Base-by-base conservation (phyloP, 2,888 invertebrate genomes). In the Stenoptilia bipunctidactyla region DNA sequence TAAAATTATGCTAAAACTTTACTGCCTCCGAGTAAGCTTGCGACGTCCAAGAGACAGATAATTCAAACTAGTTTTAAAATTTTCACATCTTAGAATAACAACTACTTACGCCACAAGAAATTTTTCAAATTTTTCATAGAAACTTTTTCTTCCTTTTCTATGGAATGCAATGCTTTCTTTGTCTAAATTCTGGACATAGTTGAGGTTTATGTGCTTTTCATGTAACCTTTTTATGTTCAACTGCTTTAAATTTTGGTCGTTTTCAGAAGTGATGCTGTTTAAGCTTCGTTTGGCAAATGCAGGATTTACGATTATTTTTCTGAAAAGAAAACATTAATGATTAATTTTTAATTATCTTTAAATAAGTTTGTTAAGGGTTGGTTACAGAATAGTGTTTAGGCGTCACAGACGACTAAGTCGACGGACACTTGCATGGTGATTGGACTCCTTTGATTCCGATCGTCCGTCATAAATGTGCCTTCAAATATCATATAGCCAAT, bases 111-210 rank as follows among this genome's bases (percentile, higher is more conserved):
- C 85, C 54, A 82, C 75, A 44, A 90, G 67, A 58, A 90, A 83
- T 51, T 75, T 84, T 64, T 90, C 89, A 36, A 90, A 58, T 66
- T 89, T 90, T 35, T 56, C 71, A 62, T 89, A 90, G 39, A 90
- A 68, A 49, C 85, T 85, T 47, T 86, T 75, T 56, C 89, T 83
- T 40, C 87, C 89, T 42, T 85, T 64, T 51, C 89, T 85, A 60
- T 90, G 89, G 48, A 87, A 85, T 45, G 86, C 73, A 13, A 82
- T 56, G 45, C 58, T 66, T 9, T 55, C 53, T 39, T 58, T 49
- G 27, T 73, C 66, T 40, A 77, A 55, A 39, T 62, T 51, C 39
- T 65, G 45, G 14, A 76, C 56, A 43, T 61, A 49, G 45, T 58
- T 57, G 44, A 52, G 53, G 30, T 54, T 54, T 45, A 53, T 65